phyloP scores from a whole-genome alignment of 2,113 vertebrate genomes.

The Pollachius pollachius region DNA sequence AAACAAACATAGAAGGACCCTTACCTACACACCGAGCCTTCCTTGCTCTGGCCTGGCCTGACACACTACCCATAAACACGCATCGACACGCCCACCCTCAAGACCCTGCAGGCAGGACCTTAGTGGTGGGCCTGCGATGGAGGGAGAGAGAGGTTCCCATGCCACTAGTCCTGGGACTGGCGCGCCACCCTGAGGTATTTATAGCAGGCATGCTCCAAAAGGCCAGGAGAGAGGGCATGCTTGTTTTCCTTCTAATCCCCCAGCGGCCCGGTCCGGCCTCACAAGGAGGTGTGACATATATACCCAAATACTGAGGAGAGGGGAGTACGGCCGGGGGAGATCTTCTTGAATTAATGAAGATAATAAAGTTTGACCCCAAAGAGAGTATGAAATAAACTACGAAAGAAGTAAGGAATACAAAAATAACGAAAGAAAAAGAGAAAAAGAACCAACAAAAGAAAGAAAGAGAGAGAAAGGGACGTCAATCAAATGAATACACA shows the following conservation, averaged over 20 bases:
- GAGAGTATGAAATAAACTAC: slow-evolving; percentile 5
- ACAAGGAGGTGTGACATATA: slow-evolving; percentile 80
- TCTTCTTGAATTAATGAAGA: slow-evolving; percentile 25
- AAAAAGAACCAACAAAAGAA: not conserved
- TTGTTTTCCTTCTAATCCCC: slow-evolving; percentile 97
- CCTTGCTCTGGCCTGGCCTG: slow-evolving; percentile 9
- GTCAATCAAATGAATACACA: slow-evolving; percentile 43
- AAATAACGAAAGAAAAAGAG: not conserved
- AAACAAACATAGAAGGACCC: slow-evolving; percentile 47
- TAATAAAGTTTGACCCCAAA: not conserved
- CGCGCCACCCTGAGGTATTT: slow-evolving; percentile 86
- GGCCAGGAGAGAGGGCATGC: slow-evolving; percentile 83
- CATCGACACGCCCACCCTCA: slow-evolving; percentile 33
- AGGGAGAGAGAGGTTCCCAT: slow-evolving; percentile 85
- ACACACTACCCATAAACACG: slow-evolving; percentile 23
- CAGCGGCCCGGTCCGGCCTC: slow-evolving; percentile 77
- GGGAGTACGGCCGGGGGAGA: slow-evolving; percentile 45
- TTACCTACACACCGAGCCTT: slow-evolving; percentile 25
- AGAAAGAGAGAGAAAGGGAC: not conserved
- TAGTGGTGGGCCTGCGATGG: too few species aligned
- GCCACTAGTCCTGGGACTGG: slow-evolving; percentile 88
- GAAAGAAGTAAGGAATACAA: not conserved
- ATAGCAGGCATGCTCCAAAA: slow-evolving; percentile 82
- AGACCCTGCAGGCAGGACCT: slow-evolving; percentile 8
- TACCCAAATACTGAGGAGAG: slow-evolving; percentile 73